Evolutionary conservation across 2,888 invertebrate genomes (phyloP).

Genomic region (Acanthosoma haemorrhoidale): DNA sequence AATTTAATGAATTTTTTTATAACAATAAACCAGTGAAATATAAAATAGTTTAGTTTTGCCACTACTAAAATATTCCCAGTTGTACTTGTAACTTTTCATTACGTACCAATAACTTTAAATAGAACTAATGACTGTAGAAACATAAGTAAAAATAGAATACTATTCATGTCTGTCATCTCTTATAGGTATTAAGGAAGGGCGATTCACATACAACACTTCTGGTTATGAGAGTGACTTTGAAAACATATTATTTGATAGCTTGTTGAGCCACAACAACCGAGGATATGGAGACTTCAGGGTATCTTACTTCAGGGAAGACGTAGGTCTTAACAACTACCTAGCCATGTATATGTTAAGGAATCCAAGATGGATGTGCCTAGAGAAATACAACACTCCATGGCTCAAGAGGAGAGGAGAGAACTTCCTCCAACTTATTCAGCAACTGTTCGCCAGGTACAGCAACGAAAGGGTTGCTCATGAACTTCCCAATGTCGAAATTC

Average conservation of each 20-base stretch:
- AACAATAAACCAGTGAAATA: too few species aligned
- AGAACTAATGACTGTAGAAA: too few species aligned
- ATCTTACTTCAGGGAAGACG: constrained; percentile 67
- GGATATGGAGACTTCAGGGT: constrained; percentile 51
- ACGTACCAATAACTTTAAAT: too few species aligned
- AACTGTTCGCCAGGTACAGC: constrained; percentile 60
- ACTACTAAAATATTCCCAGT: too few species aligned
- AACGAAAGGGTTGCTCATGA: constrained; percentile 50
- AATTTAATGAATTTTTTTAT: too few species aligned
- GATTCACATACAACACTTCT: constrained; percentile 38
- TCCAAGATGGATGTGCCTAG: constrained; percentile 47
- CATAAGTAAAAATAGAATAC: too few species aligned
- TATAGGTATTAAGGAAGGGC: constrained; percentile 25
- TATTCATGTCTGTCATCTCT: too few species aligned
- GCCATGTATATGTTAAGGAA: constrained; percentile 59
- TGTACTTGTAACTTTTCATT: too few species aligned
- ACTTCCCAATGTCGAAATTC: constrained; percentile 49
- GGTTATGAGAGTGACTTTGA: constrained; percentile 37
- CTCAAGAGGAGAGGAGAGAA: constrained; percentile 38
- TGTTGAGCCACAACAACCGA: constrained; percentile 12
- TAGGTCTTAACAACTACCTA: constrained; percentile 56
- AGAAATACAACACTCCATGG: constrained; percentile 33
- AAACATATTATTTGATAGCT: constrained; percentile 31
- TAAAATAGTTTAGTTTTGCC: too few species aligned
- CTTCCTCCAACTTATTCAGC: constrained; percentile 58